Percentiles rank a stretch among this genome's conserved stretches.
phyloP scores from a whole-genome alignment of 1,140 invertebrate genomes.

The Hesperophylax magnus region DNA sequence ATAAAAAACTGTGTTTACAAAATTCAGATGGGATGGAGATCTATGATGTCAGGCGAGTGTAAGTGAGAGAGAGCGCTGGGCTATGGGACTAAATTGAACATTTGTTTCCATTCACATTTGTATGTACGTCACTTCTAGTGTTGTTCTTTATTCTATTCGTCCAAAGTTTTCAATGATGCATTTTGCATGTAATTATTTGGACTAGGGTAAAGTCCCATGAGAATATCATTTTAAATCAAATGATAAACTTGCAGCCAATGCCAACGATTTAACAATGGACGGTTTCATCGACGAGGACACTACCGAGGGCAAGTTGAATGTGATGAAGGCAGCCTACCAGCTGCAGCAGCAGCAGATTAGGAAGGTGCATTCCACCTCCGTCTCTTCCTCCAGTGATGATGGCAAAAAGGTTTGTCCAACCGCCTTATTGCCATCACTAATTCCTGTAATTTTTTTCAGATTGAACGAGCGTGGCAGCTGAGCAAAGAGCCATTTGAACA shows the following conservation, averaged over 20 bases:
- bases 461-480: neutral
- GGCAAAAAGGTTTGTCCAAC: constrained; percentile 20
- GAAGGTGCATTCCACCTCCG: neutral
- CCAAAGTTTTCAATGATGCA: too few relatives aligned
- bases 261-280: constrained; percentile 84
- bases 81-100: too few relatives aligned
- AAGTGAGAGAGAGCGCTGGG: too few relatives aligned
- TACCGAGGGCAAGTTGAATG: neutral
- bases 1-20: too few relatives aligned
- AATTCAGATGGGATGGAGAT: too few relatives aligned
- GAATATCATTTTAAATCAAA: too few relatives aligned
- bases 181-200: too few relatives aligned
- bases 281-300: constrained; percentile 86
- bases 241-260: constrained; percentile 74
- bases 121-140: too few relatives aligned
- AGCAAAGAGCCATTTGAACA: neutral
- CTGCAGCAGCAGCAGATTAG: neutral
- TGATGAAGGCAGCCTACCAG: constrained; percentile 2
- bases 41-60: too few relatives aligned
- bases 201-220: too few relatives aligned
- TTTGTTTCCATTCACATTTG: too few relatives aligned
- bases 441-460: neutral
- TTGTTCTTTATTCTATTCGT: too few relatives aligned
- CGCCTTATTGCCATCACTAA: neutral
- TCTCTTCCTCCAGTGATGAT: neutral